Evolutionary conservation across 2,888 invertebrate genomes (phyloP).

Genomic region (Tipula vernalis): DNA sequence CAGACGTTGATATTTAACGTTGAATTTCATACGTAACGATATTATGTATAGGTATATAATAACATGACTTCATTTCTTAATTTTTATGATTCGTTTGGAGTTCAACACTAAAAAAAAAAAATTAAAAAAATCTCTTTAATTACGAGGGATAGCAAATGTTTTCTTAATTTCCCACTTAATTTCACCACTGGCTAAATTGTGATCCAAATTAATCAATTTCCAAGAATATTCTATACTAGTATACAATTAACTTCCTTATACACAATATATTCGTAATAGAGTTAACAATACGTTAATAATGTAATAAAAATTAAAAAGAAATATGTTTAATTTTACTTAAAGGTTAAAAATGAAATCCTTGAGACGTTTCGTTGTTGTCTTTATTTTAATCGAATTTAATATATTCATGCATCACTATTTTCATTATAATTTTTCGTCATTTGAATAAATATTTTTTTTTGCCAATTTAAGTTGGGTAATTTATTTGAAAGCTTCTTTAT

Average conservation of each 20-base stretch:
- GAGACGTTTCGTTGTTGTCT: background rate
- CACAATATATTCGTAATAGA: background rate
- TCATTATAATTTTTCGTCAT: background rate
- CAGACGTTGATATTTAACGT: no score
- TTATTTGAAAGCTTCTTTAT: background rate
- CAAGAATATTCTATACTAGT: background rate
- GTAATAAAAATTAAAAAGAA: background rate
- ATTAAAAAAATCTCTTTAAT: no score
- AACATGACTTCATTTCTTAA: no score
- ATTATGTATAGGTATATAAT: no score
- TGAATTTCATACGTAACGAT: no score
- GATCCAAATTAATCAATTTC: background rate
- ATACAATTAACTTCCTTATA: background rate
- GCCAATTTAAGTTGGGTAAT: background rate
- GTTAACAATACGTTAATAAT: background rate
- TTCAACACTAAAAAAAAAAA: no score
- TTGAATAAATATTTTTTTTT: background rate
- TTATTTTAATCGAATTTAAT: background rate
- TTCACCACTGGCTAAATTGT: background rate
- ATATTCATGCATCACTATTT: background rate
- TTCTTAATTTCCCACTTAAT: no score
- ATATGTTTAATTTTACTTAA: background rate
- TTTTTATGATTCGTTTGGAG: no score
- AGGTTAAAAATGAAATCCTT: background rate
- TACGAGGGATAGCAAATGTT: no score